Percentiles rank a stretch among this genome's conserved stretches.
phyloP scores from a whole-genome alignment of 2,797 vertebrate species.

The Mionectes olivaceus region DNA sequence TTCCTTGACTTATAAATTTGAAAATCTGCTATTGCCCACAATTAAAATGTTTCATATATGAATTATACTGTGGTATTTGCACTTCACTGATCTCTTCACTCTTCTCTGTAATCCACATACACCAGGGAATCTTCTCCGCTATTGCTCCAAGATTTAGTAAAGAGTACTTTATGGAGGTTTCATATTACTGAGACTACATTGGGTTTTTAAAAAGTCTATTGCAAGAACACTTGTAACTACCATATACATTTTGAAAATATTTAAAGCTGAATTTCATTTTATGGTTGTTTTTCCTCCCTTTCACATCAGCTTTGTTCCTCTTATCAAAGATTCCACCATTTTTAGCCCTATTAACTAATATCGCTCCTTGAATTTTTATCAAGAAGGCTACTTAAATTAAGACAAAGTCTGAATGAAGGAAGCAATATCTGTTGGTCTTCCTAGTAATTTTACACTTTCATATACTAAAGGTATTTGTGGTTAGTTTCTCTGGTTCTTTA shows the following conservation, averaged over 20 bases:
- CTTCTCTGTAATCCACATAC: background rate
- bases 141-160: background rate
- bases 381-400: background rate
- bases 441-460: background rate
- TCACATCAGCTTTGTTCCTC: background rate
- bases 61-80: conserved; percentile 1
- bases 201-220: background rate
- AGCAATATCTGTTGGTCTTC: background rate
- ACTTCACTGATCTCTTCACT: background rate
- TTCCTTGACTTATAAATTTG: conserved; percentile 8
- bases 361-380: background rate
- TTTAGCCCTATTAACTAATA: background rate
- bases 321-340: background rate
- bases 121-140: background rate
- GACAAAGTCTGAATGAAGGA: background rate
- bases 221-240: background rate
- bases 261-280: background rate
- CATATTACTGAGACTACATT: background rate
- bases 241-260: background rate
- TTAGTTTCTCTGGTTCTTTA: background rate
- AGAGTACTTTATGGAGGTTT: background rate
- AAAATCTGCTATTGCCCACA: conserved; percentile 26
- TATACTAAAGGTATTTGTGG: background rate
- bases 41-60: conserved; percentile 33
- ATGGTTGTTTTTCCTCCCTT: background rate